Evolutionary conservation across 2,888 invertebrate species (phyloP).

Genomic region (Lamproptera curius): DNA sequence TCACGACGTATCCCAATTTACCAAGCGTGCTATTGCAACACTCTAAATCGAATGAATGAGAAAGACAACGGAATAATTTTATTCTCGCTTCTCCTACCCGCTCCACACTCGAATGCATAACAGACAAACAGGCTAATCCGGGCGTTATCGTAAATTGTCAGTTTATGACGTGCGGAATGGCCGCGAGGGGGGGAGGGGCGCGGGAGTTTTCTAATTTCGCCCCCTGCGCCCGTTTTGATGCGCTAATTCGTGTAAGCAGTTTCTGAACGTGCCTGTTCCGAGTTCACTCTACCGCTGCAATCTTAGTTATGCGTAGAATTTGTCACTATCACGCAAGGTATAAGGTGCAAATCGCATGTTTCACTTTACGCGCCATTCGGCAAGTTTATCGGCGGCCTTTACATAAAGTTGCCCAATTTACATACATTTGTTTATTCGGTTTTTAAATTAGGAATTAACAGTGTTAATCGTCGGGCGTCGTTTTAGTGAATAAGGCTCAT

Average conservation of each 20-base stretch:
- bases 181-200: conserved; percentile 45
- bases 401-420: conserved; percentile 74
- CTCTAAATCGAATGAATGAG: neutral
- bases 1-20: too few relatives aligned
- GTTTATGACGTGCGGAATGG: conserved; percentile 79
- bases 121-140: conserved; percentile 78
- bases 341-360: conserved; percentile 39
- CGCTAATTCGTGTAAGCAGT: conserved; percentile 79
- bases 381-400: conserved; percentile 67
- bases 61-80: neutral
- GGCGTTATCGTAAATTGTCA: conserved; percentile 79
- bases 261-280: conserved; percentile 75
- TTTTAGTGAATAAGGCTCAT: conserved; percentile 48
- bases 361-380: conserved; percentile 27
- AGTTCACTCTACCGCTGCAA: conserved; percentile 64
- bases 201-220: conserved; percentile 74
- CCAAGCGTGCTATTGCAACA: too few relatives aligned
- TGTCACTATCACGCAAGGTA: neutral
- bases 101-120: conserved; percentile 59
- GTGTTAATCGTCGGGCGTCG: conserved; percentile 63
- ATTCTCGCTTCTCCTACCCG: conserved; percentile 30
- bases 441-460: conserved; percentile 75
- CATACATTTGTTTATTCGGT: conserved; percentile 76
- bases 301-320: conserved; percentile 28
- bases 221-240: conserved; percentile 73